A percentile compares a stretch with the other conserved stretches of the same genome.
phyloP scores from a whole-genome alignment of 2,113 vertebrate genomes.

The Cavia porcellus region DNA sequence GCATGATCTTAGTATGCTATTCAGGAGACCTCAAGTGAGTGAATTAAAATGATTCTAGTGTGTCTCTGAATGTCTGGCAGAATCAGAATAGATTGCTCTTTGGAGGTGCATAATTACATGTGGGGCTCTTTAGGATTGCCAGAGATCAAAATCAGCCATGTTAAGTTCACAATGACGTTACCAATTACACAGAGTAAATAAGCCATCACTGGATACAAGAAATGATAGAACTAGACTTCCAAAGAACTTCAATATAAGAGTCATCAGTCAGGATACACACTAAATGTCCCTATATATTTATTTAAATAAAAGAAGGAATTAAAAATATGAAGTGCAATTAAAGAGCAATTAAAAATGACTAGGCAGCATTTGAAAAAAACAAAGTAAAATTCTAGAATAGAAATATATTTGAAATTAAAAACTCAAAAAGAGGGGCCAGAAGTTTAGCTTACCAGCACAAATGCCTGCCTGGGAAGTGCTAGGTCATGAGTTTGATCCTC shows the following conservation, averaged over 20 bases:
- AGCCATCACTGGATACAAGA: constrained; percentile 28
- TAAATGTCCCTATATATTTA: background rate
- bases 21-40: background rate
- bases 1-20: background rate
- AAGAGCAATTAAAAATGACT: constrained; percentile 24
- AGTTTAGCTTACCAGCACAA: too few species aligned
- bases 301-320: constrained; percentile 24
- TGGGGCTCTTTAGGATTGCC: background rate
- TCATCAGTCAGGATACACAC: constrained; percentile 1
- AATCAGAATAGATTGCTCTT: background rate
- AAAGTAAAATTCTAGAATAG: constrained; percentile 48
- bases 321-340: background rate
- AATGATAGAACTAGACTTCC: constrained; percentile 3
- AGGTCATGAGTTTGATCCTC: too few species aligned
- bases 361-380: constrained; percentile 45
- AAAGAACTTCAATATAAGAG: background rate
- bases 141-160: background rate
- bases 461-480: too few species aligned
- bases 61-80: background rate
- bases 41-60: background rate
- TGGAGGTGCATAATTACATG: background rate
- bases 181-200: background rate
- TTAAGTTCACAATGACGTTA: background rate
- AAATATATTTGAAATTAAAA: constrained; percentile 56
- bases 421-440: background rate